These are phyloP conservation scores for cat (Felis catus) DNA, from an alignment of 2,113 vertebrate species.

Conservation along the genomic window F.catus_Fca126_mat1.0 CM031421.1:65282001-65282500, in stretches of 20 bases:
- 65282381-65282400: background rate
- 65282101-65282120: background rate
- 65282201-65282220: conserved; percentile 63
- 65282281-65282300: conserved; percentile 42
- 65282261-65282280: background rate
- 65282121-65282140: background rate
- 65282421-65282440: conserved; percentile 72
- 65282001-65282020: background rate
- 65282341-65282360: conserved; percentile 15
- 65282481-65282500: conserved; percentile 62
- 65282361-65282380: background rate
- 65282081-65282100: conserved; percentile 39
- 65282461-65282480: conserved; percentile 51
- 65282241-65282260: conserved; percentile 59
- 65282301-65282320: conserved; percentile 55
- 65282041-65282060: conserved; percentile 51
- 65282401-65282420: conserved; percentile 21
- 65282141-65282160: background rate
- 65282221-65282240: background rate
- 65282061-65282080: background rate
- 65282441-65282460: conserved; percentile 55
- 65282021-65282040: conserved; percentile 37
- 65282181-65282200: conserved; percentile 30
- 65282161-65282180: background rate
- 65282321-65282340: background rate